phyloP scores from a whole-genome alignment of 2,113 vertebrate species.

The Trematomus loennbergii region DNA sequence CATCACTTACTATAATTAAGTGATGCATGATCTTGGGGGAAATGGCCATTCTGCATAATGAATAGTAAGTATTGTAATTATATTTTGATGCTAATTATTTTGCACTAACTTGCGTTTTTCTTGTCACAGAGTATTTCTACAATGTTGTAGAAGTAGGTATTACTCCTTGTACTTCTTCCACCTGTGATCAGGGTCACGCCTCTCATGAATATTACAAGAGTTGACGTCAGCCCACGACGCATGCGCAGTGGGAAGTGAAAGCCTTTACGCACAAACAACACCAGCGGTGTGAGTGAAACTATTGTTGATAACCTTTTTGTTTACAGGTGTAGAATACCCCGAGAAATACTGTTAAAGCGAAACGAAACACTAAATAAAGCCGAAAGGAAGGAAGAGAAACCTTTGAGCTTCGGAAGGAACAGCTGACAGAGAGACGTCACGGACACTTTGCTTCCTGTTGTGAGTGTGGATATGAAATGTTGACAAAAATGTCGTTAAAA shows the following conservation, averaged over 20 bases:
- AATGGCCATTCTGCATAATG: too few species aligned
- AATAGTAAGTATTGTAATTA: too few species aligned
- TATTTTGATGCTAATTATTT: too few species aligned
- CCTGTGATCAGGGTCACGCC: too few species aligned
- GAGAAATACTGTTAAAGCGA: not conserved
- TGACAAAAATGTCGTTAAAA: not conserved
- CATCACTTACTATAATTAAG: too few species aligned
- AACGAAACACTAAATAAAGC: not conserved
- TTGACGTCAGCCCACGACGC: constrained; percentile 36
- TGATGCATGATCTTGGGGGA: too few species aligned
- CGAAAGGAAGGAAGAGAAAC: constrained; percentile 10
- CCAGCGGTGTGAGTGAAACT: constrained; percentile 10
- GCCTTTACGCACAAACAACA: constrained; percentile 13
- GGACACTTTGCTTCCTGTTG: constrained; percentile 70
- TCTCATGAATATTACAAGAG: constrained; percentile 36
- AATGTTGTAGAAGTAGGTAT: too few species aligned
- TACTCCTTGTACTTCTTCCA: too few species aligned
- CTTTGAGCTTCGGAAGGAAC: constrained; percentile 31
- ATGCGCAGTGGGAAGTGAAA: constrained; percentile 62
- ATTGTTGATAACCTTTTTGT: not conserved
- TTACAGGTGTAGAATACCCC: too few species aligned
- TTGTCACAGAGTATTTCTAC: too few species aligned
- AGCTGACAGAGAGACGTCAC: constrained; percentile 25
- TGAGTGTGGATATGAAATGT: not conserved
- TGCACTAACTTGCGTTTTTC: too few species aligned